Percentiles rank a stretch among this genome's conserved stretches.
Evolutionary conservation across 2,797 vertebrate species (phyloP).

Genomic region (Peromyscus nudipes): DNA sequence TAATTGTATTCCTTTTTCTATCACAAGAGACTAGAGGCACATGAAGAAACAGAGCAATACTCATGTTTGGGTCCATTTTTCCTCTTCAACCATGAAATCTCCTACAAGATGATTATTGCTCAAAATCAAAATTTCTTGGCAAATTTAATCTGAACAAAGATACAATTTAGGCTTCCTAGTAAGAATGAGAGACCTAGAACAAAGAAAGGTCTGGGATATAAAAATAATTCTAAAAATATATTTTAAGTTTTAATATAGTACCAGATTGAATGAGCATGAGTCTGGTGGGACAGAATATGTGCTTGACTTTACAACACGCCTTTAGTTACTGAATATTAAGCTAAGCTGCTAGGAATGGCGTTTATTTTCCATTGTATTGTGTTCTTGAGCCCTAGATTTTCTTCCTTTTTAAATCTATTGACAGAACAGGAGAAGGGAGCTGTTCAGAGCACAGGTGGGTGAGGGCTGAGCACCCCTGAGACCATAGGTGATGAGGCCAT

Average conservation of each 20-base stretch:
- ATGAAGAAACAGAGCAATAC: background rate
- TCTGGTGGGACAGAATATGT: background rate
- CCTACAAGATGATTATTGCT: background rate
- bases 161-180: background rate
- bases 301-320: background rate
- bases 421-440: accelerated
- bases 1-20: background rate
- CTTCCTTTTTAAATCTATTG: background rate
- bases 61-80: background rate
- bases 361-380: background rate
- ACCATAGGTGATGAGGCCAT: accelerated
- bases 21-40: background rate
- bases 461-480: background rate
- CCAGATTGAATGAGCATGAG: background rate
- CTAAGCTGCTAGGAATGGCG: background rate
- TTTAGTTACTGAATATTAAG: conserved; percentile 14
- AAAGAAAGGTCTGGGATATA: background rate
- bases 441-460: background rate
- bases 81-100: background rate
- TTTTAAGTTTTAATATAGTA: background rate
- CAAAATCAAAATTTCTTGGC: conserved; percentile 30
- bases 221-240: conserved; percentile 40
- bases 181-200: conserved; percentile 7
- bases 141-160: conserved; percentile 47
- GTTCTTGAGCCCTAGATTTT: background rate